phyloP scores from a whole-genome alignment of 2,888 invertebrate genomes.

The Eremobia ochroleuca region DNA sequence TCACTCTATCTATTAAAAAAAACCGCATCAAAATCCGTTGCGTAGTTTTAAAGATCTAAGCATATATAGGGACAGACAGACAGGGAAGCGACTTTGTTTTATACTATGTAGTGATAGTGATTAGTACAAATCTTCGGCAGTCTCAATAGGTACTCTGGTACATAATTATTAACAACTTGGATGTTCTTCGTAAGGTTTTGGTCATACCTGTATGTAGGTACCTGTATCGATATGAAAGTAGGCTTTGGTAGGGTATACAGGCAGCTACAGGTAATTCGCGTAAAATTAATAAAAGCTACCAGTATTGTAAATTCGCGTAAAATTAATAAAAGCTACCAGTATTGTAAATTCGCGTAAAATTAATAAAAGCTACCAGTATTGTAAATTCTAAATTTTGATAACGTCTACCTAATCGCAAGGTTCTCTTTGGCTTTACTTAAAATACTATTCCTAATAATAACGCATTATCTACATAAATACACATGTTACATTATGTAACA shows the following conservation, averaged over 20 bases:
- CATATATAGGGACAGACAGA: no score
- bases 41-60: no score
- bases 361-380: background rate
- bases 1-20: no score
- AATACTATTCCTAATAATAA: constrained; percentile 33
- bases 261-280: no score
- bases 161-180: no score
- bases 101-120: no score
- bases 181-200: background rate
- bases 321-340: no score
- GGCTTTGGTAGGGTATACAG: background rate
- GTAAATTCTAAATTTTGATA: background rate
- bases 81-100: no score
- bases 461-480: constrained; percentile 40
- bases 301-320: no score
- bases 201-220: background rate
- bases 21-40: no score
- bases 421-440: constrained; percentile 28
- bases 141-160: background rate
- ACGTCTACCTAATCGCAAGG: constrained; percentile 19
- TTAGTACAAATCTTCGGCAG: background rate
- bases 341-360: background rate
- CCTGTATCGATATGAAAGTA: background rate
- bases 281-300: no score
- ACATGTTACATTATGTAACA: constrained; percentile 22